Percentiles rank a stretch among this genome's conserved stretches.
Conservation (phyloP, 2,113 vertebrate genomes). For the Struthidea cinerea region DNA sequence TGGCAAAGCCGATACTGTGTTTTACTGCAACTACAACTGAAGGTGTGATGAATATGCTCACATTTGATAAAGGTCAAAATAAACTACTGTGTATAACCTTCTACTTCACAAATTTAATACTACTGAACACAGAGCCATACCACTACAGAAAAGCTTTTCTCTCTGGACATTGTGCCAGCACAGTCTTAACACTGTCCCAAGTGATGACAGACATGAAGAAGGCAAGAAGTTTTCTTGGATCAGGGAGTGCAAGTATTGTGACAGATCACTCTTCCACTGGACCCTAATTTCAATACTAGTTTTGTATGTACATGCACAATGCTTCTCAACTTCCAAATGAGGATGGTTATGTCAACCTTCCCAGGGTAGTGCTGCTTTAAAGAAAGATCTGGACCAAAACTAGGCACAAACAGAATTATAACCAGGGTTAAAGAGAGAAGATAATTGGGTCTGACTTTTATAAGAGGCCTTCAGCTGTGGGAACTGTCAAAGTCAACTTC, state of each 20-base stretch:
- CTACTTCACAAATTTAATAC: not conserved
- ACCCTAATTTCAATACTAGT: not conserved
- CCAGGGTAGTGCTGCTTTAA: not conserved
- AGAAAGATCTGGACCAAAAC: not conserved
- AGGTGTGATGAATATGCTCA: not conserved
- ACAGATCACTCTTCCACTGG: not conserved
- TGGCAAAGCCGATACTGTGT: not conserved
- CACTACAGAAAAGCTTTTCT: not conserved
- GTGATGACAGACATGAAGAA: not conserved
- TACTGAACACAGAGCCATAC: not conserved
- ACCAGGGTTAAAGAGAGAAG: not conserved
- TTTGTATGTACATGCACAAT: not conserved
- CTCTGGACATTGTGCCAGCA: not conserved
- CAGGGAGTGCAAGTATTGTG: not conserved
- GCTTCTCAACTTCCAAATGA: not conserved
- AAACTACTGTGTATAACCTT: not conserved
- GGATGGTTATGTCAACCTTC: not conserved
- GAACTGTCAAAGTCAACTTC: not conserved
- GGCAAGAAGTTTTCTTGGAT: not conserved
- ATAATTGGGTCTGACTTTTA: not conserved
- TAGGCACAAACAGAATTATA: not conserved
- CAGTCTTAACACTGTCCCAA: not conserved
- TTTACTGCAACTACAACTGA: not conserved
- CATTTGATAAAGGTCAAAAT: not conserved
- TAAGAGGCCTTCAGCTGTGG: not conserved